Conservation (phyloP, 2,113 vertebrate genomes). For the Verasper variegatus region DNA sequence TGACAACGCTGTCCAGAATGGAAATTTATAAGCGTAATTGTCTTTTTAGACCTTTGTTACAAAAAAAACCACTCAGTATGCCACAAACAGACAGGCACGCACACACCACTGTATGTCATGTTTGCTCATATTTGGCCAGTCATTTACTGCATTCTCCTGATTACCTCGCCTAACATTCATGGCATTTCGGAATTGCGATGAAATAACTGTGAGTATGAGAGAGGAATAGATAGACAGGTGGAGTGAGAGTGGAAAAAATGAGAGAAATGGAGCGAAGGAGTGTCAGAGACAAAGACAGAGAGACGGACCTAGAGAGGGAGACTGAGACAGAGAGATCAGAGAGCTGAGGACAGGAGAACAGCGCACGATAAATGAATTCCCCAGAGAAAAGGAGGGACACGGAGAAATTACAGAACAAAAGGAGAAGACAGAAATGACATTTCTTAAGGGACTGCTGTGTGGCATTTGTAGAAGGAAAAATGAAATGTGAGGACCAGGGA, state of each 20-base stretch:
- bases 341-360: conserved; percentile 67
- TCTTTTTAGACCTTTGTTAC: neutral
- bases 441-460: conserved; percentile 80
- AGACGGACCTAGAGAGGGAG: conserved; percentile 58
- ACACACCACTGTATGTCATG: neutral
- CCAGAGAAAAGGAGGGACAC: conserved; percentile 71
- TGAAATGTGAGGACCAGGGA: conserved; percentile 79
- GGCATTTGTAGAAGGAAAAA: conserved; percentile 81
- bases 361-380: conserved; percentile 75
- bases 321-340: conserved; percentile 69
- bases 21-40: too few species aligned
- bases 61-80: neutral
- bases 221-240: neutral
- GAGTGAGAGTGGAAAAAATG: neutral
- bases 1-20: neutral
- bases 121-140: conserved; percentile 1
- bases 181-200: conserved; percentile 37
- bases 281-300: conserved; percentile 67
- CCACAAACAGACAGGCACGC: neutral
- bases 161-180: conserved; percentile 24
- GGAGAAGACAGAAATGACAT: conserved; percentile 81
- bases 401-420: conserved; percentile 81
- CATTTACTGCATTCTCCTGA: conserved; percentile 4
- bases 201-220: conserved; percentile 19
- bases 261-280: conserved; percentile 37